phyloP scores from a whole-genome alignment of 2,797 vertebrate genomes.

The Hemitrygon akajei region DNA sequence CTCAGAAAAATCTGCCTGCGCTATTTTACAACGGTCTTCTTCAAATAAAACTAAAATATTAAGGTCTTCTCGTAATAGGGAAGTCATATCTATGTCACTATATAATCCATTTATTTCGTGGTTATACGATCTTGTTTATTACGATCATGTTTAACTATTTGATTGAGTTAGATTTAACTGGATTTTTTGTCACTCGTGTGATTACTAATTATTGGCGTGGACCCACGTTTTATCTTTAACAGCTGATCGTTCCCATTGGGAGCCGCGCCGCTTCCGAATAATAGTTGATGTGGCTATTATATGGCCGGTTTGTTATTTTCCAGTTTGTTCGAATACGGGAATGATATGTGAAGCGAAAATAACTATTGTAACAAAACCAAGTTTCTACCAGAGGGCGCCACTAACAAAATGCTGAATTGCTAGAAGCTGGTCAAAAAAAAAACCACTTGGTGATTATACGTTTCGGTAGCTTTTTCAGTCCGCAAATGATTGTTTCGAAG shows the following conservation, averaged over 20 bases:
- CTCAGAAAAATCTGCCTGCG: no score
- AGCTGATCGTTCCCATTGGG: neutral
- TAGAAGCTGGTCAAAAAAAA: neutral
- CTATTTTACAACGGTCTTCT: neutral
- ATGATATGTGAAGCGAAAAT: neutral
- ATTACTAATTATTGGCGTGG: neutral
- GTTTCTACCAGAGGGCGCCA: conserved; percentile 22
- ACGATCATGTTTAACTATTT: neutral
- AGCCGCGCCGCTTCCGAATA: neutral
- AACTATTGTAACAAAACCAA: neutral
- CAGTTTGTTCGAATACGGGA: neutral
- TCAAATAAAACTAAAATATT: neutral
- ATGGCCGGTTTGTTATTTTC: neutral
- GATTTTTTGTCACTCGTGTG: neutral
- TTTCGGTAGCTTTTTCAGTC: neutral
- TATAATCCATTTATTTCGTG: neutral
- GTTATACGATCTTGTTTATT: neutral
- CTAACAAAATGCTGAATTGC: neutral
- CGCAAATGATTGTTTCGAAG: neutral
- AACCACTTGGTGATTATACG: no score
- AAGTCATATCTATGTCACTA: neutral
- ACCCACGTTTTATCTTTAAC: neutral
- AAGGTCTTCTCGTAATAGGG: neutral
- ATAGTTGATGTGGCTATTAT: neutral
- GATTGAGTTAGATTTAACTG: neutral